Evolutionary conservation across 2,888 invertebrate species (phyloP), one percentile per base, ranked within the genome.

Genomic region (Theretra japonica): DNA sequence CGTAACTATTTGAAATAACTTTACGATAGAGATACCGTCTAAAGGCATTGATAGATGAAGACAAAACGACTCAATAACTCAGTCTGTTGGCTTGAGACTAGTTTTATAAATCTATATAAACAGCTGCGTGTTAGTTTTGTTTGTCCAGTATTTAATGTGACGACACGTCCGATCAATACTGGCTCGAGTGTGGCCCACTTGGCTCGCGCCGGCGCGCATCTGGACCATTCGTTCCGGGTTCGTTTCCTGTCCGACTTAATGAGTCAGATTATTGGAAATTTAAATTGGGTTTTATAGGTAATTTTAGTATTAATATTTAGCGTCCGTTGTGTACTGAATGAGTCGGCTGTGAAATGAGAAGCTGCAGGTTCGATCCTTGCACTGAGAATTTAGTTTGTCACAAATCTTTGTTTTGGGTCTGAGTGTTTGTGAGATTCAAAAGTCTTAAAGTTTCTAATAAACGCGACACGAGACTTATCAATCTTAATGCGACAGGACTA

Each of bases 181-280:
- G 25, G 58, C 76, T 70, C 73, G 74, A 74, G 75, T 70, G 70
- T 70, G 77, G 72, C 79, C 77, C 71, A 77, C 73, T 81, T 81
- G 76, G 82, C 75, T 75, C 74, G 72, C 60, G 68, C 0, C 21
- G 58, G 70, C 74, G 74, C 73, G 75, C 79, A 81, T 79, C 75
- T 80, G 81, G 71, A 15, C 69, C 59, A 41, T 23, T 7, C 28
- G 78, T 80, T 80, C 81, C 81, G 79, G 80, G 82, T 81, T 76
- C 69, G 70, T 73, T 80, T 80, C 80, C 80, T 75, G 74, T 74
- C 57, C 72, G 72, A 72, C 70, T 72, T 58, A 70, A 17, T 21
- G 21, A 53, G 19, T 65, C 23, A 30, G 62, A 7, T 65, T 48
- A n/a, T 65, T 41, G 65, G 65, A 65, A 41, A 17, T 23, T 25